Percentiles rank a stretch among this genome's conserved stretches.
Conservation (phyloP, 2,113 vertebrate species). For the Phylloscopus trochilus region DNA sequence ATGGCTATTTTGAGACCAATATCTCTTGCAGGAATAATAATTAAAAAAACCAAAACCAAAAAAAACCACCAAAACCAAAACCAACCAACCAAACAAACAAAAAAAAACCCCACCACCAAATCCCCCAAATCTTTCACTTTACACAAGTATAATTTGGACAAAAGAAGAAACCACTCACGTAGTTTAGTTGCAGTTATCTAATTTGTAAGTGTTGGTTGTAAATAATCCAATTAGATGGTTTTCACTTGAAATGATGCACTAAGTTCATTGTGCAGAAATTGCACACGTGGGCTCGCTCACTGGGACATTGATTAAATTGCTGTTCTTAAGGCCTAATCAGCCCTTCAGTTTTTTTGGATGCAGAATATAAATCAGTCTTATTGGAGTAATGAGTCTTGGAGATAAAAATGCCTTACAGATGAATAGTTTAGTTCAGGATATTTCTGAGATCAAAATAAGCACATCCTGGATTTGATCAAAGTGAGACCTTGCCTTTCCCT, state of each 20-base stretch:
- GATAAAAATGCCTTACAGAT: background rate
- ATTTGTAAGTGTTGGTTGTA: slow-evolving; percentile 26
- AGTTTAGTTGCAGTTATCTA: background rate
- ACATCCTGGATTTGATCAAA: background rate
- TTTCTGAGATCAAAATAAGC: background rate
- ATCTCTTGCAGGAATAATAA: background rate
- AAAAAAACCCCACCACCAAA: background rate
- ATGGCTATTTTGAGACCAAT: slow-evolving; percentile 11
- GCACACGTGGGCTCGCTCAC: background rate
- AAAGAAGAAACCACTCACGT: background rate
- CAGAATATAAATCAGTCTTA: background rate
- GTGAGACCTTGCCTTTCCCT: background rate
- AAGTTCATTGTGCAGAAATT: background rate
- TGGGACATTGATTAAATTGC: slow-evolving; percentile 7
- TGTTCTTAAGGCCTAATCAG: background rate
- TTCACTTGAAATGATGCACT: background rate
- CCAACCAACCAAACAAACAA: background rate
- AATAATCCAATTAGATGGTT: slow-evolving; percentile 5
- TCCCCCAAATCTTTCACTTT: slow-evolving; percentile 4
- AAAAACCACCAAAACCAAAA: too few species aligned
- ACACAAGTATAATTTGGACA: background rate
- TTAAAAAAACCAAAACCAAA: background rate
- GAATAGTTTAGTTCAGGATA: background rate
- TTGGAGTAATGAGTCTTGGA: background rate
- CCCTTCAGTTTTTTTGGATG: background rate